phyloP scores from a whole-genome alignment of 2,113 vertebrate genomes.

The Prolemur simus region DNA sequence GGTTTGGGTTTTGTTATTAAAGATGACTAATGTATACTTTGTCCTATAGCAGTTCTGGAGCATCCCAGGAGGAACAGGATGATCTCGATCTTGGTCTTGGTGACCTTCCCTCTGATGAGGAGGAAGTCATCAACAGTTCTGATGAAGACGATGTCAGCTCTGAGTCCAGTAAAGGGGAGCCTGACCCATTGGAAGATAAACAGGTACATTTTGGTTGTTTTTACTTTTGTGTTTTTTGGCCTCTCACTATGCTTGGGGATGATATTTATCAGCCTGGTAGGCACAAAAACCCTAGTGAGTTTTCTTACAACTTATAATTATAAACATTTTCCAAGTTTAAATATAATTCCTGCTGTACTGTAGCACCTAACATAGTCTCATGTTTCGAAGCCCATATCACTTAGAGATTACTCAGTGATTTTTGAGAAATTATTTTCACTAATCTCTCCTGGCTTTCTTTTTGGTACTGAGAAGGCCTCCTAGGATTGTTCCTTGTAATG shows the following conservation, averaged over 20 bases:
- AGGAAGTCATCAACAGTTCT: conserved; percentile 90
- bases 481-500: neutral
- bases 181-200: conserved; percentile 87
- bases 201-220: conserved; percentile 84
- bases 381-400: neutral
- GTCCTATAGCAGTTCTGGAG: conserved; percentile 78
- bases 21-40: conserved; percentile 21
- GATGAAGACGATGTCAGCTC: conserved; percentile 93
- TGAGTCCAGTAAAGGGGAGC: conserved; percentile 92
- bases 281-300: neutral
- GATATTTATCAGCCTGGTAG: neutral
- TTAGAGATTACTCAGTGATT: neutral
- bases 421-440: neutral
- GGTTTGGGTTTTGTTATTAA: neutral
- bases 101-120: conserved; percentile 92
- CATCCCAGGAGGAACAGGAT: conserved; percentile 80
- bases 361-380: neutral
- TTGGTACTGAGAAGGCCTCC: neutral
- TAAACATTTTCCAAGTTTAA: neutral
- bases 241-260: neutral
- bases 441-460: neutral
- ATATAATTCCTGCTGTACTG: neutral
- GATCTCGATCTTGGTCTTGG: conserved; percentile 80
- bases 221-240: neutral
- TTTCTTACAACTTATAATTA: neutral